A percentile compares a stretch with the other conserved stretches of the same genome.
Conservation (phyloP, 1,140 invertebrate genomes). For the Eubasilissa regina region DNA sequence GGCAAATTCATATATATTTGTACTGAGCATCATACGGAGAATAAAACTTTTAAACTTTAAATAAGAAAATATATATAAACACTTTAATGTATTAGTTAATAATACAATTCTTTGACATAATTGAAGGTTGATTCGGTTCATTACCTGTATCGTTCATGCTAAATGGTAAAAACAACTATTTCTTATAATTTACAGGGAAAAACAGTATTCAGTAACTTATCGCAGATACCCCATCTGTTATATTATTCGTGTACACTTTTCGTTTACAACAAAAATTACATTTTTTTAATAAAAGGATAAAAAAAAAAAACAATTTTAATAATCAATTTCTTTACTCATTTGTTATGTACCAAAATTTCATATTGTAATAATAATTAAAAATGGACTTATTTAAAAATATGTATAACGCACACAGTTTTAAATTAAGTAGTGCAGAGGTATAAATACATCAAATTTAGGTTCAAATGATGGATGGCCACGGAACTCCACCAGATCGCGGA, state of each 20-base stretch:
- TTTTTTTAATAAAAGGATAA: background rate
- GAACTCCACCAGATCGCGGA: constrained; percentile 1
- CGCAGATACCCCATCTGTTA: too few relatives aligned
- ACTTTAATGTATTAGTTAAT: constrained; percentile 7
- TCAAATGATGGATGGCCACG: background rate
- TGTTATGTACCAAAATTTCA: too few relatives aligned
- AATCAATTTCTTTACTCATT: too few relatives aligned
- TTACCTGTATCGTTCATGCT: background rate
- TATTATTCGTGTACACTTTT: too few relatives aligned
- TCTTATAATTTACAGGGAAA: background rate
- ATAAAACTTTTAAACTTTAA: constrained; percentile 38
- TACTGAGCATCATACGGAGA: constrained; percentile 37
- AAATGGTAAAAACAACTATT: constrained; percentile 1
- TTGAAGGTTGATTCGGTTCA: background rate
- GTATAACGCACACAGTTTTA: too few relatives aligned
- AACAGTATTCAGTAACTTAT: too few relatives aligned
- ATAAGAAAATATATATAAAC: constrained; percentile 39
- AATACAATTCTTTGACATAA: constrained; percentile 29
- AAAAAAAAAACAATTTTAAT: too few relatives aligned
- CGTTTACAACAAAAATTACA: background rate
- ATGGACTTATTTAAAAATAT: too few relatives aligned
- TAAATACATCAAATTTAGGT: too few relatives aligned
- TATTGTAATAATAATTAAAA: too few relatives aligned
- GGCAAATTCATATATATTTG: constrained; percentile 24
- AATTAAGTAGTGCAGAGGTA: too few relatives aligned